Base-by-base conservation (phyloP, 2,888 invertebrate species). In the Coelopa pilipes region DNA sequence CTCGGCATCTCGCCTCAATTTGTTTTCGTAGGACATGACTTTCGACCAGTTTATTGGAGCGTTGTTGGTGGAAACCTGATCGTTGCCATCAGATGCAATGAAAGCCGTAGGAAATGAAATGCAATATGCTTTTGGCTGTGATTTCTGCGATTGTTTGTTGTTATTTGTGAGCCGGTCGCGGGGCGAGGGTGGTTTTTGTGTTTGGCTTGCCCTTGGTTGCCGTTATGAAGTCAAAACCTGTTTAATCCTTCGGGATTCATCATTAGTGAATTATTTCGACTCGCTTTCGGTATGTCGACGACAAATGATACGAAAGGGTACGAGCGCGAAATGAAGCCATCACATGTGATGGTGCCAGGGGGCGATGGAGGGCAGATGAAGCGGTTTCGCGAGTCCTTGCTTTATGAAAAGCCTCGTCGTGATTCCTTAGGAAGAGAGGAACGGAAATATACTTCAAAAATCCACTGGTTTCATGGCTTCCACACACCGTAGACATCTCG, bases 191-290 rank as follows among this genome's bases (percentile, higher is more conserved):
- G 50, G 55, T 65, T 71, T 71, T 63, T 17, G 13, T 34, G 4
- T 34, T 34, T 7, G 34, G 34, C 7, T 34, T 34, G 4, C 34
- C 7, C 7, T 34, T 34, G 2, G 2, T 34, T 34, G 7, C 34
- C 34, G 34, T 34, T 34, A 21, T 59, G 21, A 55, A 13, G 45
- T 53, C 53, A 71, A 70, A 34, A 71, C 71, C 71, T 71, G 71
- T 71, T 71, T 71, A 55, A 63, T 71, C 71, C 71, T 12, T 65
- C 46, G 71, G 71, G 71, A 71, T 65, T 71, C 71, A 55, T 71
- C 71, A 71, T 71, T 71, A 71, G 65, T 65, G 70, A 70, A 45
- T 70, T 70, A 63, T 65, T 65, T 65, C 46, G 34, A 34, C 57
- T 59, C 57, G 24, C 24, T 19, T 69, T 46, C 46, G 45, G 57